Conservation (phyloP, 2,113 vertebrate species). For the Noturus placidus region DNA sequence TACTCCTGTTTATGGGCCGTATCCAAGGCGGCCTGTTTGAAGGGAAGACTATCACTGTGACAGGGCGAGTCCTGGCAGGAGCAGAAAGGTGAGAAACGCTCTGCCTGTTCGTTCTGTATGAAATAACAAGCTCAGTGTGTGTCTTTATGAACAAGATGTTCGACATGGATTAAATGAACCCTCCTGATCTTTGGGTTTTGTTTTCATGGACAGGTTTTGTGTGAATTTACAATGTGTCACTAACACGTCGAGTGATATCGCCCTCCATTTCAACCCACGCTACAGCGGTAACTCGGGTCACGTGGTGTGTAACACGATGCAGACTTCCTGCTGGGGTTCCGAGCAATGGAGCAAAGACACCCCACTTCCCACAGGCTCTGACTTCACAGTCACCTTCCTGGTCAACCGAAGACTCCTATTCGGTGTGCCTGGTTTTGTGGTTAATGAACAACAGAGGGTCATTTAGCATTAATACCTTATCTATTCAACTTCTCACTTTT, state of each 20-base stretch:
- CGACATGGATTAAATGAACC: background rate
- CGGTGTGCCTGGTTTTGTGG: constrained; percentile 45
- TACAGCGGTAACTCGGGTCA: constrained; percentile 44
- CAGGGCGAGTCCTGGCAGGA: constrained; percentile 46
- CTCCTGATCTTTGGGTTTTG: background rate
- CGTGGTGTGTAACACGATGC: constrained; percentile 66
- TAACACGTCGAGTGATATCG: constrained; percentile 50
- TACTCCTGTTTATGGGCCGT: constrained; percentile 55
- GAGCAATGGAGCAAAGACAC: constrained; percentile 60
- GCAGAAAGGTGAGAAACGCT: constrained; percentile 51
- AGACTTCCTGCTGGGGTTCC: constrained; percentile 53
- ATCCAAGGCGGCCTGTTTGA: constrained; percentile 62
- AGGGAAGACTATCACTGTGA: constrained; percentile 58
- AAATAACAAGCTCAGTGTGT: too few relatives aligned
- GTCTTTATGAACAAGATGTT: background rate
- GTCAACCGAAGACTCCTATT: constrained; percentile 55
- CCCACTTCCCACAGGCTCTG: constrained; percentile 54
- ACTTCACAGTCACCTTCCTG: constrained; percentile 64
- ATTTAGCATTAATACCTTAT: background rate
- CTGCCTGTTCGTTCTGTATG: background rate
- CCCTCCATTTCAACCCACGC: constrained; percentile 73
- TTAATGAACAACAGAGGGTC: too few relatives aligned
- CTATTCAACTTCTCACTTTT: background rate
- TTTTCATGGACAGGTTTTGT: constrained; percentile 52
- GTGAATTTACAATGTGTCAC: constrained; percentile 64